A percentile compares a stretch with the other conserved stretches of the same genome.
Evolutionary conservation across 2,113 vertebrate genomes (phyloP).

Genomic region (Sinocyclocheilus anshuiensis): DNA sequence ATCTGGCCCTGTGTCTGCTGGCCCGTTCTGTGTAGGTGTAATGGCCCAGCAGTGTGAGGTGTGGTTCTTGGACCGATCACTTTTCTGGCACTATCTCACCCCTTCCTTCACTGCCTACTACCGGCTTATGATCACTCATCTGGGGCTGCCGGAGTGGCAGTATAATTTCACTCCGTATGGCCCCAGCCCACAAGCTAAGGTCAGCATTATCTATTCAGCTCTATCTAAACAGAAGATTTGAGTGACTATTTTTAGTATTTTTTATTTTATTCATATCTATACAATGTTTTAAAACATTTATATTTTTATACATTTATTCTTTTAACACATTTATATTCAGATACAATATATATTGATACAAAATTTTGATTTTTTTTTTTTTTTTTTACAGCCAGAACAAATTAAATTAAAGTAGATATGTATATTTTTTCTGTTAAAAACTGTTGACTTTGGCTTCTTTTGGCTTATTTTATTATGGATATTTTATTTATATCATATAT

Average conservation of each 20-base stretch:
- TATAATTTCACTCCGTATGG: conserved; percentile 92
- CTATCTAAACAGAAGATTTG: background rate
- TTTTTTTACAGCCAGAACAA: too few species aligned
- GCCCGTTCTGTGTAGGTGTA: conserved; percentile 71
- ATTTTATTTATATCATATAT: too few species aligned
- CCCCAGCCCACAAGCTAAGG: conserved; percentile 92
- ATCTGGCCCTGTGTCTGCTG: conserved; percentile 17
- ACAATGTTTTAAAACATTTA: background rate
- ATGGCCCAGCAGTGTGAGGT: conserved; percentile 83
- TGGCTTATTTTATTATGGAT: too few species aligned
- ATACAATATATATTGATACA: background rate
- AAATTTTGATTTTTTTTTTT: background rate
- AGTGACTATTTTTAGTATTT: background rate
- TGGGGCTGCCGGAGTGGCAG: conserved; percentile 96
- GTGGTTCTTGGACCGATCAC: conserved; percentile 93
- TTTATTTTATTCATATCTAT: background rate
- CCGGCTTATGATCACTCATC: conserved; percentile 90
- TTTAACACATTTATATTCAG: background rate
- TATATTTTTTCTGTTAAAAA: too few species aligned
- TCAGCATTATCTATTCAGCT: conserved; percentile 53
- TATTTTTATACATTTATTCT: background rate
- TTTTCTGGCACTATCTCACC: conserved; percentile 93
- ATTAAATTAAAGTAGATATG: too few species aligned
- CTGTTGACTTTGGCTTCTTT: too few species aligned
- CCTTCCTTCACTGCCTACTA: conserved; percentile 92